A percentile compares a stretch with the other conserved stretches of the same genome.
Evolutionary conservation across 2,797 vertebrate species (phyloP).

Genomic region (Hydrocynus forskahlii): DNA sequence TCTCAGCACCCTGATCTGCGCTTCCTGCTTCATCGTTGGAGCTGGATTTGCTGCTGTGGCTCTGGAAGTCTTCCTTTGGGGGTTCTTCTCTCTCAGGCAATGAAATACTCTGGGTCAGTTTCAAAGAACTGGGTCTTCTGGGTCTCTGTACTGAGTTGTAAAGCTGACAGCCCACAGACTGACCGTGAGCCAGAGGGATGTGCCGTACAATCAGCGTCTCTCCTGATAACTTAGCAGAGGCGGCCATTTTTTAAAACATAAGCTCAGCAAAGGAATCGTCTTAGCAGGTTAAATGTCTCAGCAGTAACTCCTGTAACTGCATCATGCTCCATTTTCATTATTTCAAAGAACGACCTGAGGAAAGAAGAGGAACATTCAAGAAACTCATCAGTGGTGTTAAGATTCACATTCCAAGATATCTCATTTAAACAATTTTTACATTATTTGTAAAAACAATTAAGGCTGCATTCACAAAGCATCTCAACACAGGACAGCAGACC

Average conservation of each 20-base stretch:
- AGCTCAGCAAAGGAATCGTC: constrained; percentile 13
- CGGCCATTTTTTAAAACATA: constrained; percentile 82
- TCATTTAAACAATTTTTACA: not conserved
- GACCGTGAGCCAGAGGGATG: constrained; percentile 87
- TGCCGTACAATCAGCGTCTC: constrained; percentile 91
- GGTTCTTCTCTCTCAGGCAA: constrained; percentile 83
- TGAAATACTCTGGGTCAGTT: constrained; percentile 77
- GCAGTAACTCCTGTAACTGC: constrained; percentile 21
- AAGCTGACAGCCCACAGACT: constrained; percentile 83
- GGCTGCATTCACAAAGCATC: not conserved
- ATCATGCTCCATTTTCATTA: constrained; percentile 2
- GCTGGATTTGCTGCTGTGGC: constrained; percentile 72
- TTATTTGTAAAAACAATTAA: not conserved
- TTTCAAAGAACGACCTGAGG: constrained; percentile 13
- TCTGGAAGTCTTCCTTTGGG: constrained; percentile 77
- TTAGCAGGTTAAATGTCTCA: constrained; percentile 49
- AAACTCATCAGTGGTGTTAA: not conserved
- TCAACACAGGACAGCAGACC: not conserved
- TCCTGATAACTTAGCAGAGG: constrained; percentile 85
- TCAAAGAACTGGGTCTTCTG: constrained; percentile 81
- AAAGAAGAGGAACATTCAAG: not conserved
- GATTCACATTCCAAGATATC: constrained; percentile 8
- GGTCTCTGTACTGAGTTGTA: constrained; percentile 77
- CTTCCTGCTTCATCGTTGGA: constrained; percentile 66
- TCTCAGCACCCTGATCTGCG: constrained; percentile 1